Evolutionary conservation across 2,797 vertebrate genomes (phyloP).

Genomic region (Melanotaenia parkinsoni): DNA sequence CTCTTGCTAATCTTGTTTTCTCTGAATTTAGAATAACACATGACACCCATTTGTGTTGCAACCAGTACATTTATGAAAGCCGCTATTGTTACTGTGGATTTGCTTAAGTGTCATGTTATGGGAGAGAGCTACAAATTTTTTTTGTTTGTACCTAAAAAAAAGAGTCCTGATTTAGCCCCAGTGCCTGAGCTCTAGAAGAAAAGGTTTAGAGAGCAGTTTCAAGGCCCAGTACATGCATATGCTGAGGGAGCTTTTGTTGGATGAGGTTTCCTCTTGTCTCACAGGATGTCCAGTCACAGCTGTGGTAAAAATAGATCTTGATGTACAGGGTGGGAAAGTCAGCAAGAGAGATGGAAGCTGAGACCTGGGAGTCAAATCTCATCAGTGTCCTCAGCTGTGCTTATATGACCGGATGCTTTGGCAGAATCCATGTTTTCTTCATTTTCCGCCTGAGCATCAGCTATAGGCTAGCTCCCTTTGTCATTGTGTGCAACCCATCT

Average conservation of each 20-base stretch:
- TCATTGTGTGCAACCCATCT: conserved; percentile 30
- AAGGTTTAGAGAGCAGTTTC: conserved; percentile 12
- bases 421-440: conserved; percentile 59
- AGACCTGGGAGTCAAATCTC: conserved; percentile 80
- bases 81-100: conserved; percentile 2
- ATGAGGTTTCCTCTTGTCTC: conserved; percentile 65
- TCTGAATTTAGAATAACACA: conserved; percentile 20
- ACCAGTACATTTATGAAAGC: not conserved
- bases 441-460: conserved; percentile 23
- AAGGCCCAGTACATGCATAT: conserved; percentile 22
- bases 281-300: conserved; percentile 80
- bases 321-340: conserved; percentile 84
- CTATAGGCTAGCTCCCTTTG: conserved; percentile 30
- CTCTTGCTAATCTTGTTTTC: conserved; percentile 19
- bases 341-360: conserved; percentile 78
- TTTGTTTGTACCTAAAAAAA: not conserved
- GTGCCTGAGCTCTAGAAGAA: not conserved
- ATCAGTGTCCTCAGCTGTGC: conserved; percentile 76
- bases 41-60: conserved; percentile 17
- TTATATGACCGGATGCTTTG: conserved; percentile 64
- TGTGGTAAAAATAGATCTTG: conserved; percentile 82
- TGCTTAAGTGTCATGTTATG: not conserved
- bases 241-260: conserved; percentile 56
- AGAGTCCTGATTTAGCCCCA: not conserved
- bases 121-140: not conserved